Conservation (phyloP, 92 coral and sea anemone genomes). For the Heteractis magnifica region DNA sequence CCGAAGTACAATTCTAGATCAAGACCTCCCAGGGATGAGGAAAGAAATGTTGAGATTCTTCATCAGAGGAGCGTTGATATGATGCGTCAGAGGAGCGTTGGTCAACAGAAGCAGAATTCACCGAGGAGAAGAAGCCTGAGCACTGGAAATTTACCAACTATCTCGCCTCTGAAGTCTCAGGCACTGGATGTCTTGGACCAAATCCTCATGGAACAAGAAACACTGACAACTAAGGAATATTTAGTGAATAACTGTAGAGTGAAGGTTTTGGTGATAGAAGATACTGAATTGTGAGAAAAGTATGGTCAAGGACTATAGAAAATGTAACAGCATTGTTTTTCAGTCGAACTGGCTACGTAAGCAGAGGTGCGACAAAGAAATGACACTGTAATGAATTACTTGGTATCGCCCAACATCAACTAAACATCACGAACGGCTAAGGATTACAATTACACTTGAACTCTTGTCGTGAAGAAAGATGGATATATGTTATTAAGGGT, state of each 20-base stretch:
- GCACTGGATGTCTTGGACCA: constrained; percentile 68
- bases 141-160: constrained; percentile 21
- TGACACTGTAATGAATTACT: background rate
- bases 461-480: background rate
- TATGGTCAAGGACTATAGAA: background rate
- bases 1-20: constrained; percentile 4
- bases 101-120: constrained; percentile 14
- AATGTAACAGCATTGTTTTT: too few species aligned
- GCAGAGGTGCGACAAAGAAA: background rate
- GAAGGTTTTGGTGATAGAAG: constrained; percentile 79
- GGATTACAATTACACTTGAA: constrained; percentile 5
- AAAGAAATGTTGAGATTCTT: background rate
- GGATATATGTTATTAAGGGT: background rate
- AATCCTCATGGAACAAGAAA: constrained; percentile 68
- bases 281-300: constrained; percentile 65
- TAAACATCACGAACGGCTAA: background rate
- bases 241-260: constrained; percentile 66
- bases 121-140: constrained; percentile 20
- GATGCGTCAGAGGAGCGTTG: background rate
- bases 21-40: constrained; percentile 16
- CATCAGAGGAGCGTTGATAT: background rate
- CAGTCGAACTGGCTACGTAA: too few species aligned
- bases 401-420: constrained; percentile 1
- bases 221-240: constrained; percentile 68
- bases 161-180: constrained; percentile 24